These are phyloP conservation scores for Parascotia fuliginaria DNA, from an alignment of 2,888 invertebrate genomes.

Conservation along the genomic window DNA sequence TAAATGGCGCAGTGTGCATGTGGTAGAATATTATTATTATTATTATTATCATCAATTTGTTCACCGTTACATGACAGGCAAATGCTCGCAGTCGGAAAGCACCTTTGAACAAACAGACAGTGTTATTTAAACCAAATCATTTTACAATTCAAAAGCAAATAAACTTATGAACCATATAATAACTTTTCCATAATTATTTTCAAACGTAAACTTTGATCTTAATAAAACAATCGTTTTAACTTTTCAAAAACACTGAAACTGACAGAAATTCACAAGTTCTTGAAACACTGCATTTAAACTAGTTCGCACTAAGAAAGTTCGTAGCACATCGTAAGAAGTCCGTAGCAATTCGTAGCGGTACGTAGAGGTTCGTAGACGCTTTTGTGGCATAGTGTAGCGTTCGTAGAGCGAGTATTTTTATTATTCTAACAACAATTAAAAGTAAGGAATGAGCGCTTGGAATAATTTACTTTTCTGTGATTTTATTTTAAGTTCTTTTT, in stretches of 20 bases:
- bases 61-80: too few relatives aligned
- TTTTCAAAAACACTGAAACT: not conserved
- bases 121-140: too few relatives aligned
- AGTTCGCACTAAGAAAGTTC: slow-evolving; percentile 33
- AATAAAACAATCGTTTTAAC: slow-evolving; percentile 1
- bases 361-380: slow-evolving; percentile 3
- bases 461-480: not conserved
- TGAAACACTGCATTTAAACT: slow-evolving; percentile 29
- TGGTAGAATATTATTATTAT: too few relatives aligned
- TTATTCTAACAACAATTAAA: not conserved
- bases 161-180: not conserved
- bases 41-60: too few relatives aligned
- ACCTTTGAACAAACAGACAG: too few relatives aligned
- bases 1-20: too few relatives aligned
- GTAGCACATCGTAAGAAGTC: slow-evolving; percentile 19
- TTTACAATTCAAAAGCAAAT: too few relatives aligned
- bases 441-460: not conserved
- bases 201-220: not conserved
- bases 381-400: not conserved
- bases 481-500: not conserved
- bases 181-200: not conserved
- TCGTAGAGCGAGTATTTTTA: not conserved
- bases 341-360: slow-evolving; percentile 13
- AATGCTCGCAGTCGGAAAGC: too few relatives aligned
- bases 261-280: slow-evolving; percentile 12